Evolutionary conservation across 2,113 vertebrate species (phyloP).

Genomic region (Oreochromis niloticus): DNA sequence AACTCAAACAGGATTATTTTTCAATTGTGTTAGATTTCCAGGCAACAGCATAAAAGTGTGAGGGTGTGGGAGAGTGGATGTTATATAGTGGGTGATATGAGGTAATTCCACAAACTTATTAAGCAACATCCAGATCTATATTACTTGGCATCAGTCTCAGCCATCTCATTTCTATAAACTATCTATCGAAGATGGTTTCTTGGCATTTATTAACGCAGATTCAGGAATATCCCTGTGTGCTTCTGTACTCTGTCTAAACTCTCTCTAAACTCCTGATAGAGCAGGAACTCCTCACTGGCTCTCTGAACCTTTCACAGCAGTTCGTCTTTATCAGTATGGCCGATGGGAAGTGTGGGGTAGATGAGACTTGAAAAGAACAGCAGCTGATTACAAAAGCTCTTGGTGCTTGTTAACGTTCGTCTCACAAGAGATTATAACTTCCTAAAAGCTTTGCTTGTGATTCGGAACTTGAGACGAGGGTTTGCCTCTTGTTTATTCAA

Average conservation of each 20-base stretch:
- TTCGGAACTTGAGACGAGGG: neutral
- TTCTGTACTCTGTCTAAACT: neutral
- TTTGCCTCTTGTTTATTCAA: slow-evolving; percentile 28
- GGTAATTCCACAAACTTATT: neutral
- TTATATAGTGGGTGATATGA: neutral
- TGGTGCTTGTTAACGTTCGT: slow-evolving; percentile 3
- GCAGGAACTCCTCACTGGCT: neutral
- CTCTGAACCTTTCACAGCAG: neutral
- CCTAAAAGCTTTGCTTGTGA: neutral
- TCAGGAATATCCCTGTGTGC: neutral
- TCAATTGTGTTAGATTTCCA: slow-evolving; percentile 2
- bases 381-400: slow-evolving; percentile 11
- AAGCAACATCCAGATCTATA: slow-evolving; percentile 2
- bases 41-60: neutral
- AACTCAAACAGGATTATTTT: neutral
- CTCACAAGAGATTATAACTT: slow-evolving; percentile 13
- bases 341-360: neutral
- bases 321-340: neutral
- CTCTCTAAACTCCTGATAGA: neutral
- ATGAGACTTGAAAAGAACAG: slow-evolving; percentile 9
- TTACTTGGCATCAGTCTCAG: slow-evolving; percentile 7
- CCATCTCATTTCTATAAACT: slow-evolving; percentile 13
- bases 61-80: neutral
- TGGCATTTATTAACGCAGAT: slow-evolving; percentile 8
- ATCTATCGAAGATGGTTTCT: slow-evolving; percentile 1